A percentile compares a stretch with the other conserved stretches of the same genome.
phyloP scores from a whole-genome alignment of 2,888 invertebrate genomes.

The Tinea semifulvella region DNA sequence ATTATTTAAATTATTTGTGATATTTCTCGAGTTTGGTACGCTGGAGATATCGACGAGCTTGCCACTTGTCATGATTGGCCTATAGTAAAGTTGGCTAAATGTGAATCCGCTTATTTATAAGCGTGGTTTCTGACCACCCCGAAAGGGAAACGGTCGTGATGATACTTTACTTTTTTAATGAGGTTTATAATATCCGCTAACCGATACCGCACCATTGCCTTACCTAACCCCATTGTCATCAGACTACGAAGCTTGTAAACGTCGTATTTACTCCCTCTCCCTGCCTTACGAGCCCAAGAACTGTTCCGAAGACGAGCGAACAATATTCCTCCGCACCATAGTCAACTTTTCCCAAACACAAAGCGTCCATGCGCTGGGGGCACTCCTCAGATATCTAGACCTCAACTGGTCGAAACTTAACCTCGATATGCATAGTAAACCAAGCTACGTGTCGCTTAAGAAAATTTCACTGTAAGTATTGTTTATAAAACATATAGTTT shows the following conservation, averaged over 20 bases:
- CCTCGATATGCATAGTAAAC: conserved; percentile 54
- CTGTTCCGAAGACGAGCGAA: conserved; percentile 61
- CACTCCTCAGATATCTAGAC: conserved; percentile 75
- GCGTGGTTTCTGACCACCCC: too few species aligned
- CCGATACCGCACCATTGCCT: too few species aligned
- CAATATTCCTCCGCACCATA: conserved; percentile 67
- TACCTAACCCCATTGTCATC: too few species aligned
- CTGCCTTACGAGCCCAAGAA: conserved; percentile 63
- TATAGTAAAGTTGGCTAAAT: too few species aligned
- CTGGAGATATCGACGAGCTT: too few species aligned
- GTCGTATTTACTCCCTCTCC: conserved; percentile 59
- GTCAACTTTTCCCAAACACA: conserved; percentile 70
- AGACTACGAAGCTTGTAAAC: conserved; percentile 68
- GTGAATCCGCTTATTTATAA: too few species aligned
- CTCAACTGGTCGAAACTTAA: conserved; percentile 66
- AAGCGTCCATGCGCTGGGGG: conserved; percentile 76
- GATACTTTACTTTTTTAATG: too few species aligned
- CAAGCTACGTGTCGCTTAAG: conserved; percentile 62
- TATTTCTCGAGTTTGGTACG: too few species aligned
- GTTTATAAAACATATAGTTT: conserved; percentile 2
- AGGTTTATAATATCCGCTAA: too few species aligned
- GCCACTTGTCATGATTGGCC: too few species aligned
- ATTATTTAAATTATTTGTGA: too few species aligned
- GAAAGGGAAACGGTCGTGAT: too few species aligned
- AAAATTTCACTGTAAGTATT: conserved; percentile 69